A percentile compares a stretch with the other conserved stretches of the same genome.
Evolutionary conservation across 2,888 invertebrate genomes (phyloP).

Genomic region (Nomada ruficornis): DNA sequence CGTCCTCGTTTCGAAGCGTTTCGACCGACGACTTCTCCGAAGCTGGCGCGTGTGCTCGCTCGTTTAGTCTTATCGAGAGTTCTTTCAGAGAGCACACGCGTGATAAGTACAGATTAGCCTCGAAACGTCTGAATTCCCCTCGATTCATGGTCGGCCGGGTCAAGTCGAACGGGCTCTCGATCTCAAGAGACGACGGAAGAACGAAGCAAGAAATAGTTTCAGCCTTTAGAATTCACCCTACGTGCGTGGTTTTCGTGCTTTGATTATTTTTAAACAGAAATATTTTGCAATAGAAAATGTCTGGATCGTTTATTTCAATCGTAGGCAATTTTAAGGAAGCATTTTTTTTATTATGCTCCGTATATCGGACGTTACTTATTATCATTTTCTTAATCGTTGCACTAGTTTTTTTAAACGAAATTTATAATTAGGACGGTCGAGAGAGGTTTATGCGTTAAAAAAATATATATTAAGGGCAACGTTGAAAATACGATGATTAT

Average conservation of each 20-base stretch:
- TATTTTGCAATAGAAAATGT: too few species aligned
- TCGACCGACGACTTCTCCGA: background rate
- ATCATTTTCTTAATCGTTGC: too few species aligned
- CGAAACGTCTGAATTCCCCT: slow-evolving; percentile 43
- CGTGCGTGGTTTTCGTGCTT: background rate
- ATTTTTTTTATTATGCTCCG: too few species aligned
- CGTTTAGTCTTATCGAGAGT: slow-evolving; percentile 5
- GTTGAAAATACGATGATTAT: too few species aligned
- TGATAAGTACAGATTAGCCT: slow-evolving; percentile 55
- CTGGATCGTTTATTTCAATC: too few species aligned
- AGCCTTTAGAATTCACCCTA: background rate
- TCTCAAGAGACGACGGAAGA: slow-evolving; percentile 4
- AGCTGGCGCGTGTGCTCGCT: background rate
- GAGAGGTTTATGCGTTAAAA: too few species aligned
- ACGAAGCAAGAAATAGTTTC: background rate
- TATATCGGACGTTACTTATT: too few species aligned
- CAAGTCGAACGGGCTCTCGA: slow-evolving; percentile 9
- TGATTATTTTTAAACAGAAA: too few species aligned
- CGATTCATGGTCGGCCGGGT: background rate
- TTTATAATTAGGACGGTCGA: too few species aligned
- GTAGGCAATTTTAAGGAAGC: too few species aligned
- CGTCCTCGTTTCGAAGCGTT: slow-evolving; percentile 26
- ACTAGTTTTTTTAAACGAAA: too few species aligned
- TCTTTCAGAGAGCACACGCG: slow-evolving; percentile 18
- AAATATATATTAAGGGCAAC: too few species aligned